Evolutionary conservation across 1,140 invertebrate genomes (phyloP).

Genomic region (Macrotrachela quadricornifera): DNA sequence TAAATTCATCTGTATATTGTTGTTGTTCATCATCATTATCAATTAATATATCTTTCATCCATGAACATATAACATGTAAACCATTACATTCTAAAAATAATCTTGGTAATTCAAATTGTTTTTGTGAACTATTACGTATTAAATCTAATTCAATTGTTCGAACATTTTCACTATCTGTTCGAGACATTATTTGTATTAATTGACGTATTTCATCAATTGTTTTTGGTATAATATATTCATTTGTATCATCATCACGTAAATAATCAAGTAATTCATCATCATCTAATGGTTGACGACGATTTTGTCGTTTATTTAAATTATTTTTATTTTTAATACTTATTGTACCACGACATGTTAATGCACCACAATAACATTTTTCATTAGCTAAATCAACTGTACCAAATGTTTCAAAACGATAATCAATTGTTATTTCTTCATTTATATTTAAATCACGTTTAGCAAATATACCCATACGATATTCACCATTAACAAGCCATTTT

Average conservation of each 20-base stretch:
- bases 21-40: neutral
- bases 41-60: conserved; percentile 49
- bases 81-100: conserved; percentile 86
- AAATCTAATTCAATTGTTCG: neutral
- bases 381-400: conserved; percentile 64
- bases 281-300: neutral
- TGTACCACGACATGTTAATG: conserved; percentile 65
- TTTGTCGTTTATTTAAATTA: conserved; percentile 34
- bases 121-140: neutral
- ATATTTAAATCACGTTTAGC: conserved; percentile 51
- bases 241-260: neutral
- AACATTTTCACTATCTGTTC: neutral
- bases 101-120: conserved; percentile 23
- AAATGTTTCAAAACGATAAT: conserved; percentile 76
- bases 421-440: conserved; percentile 85
- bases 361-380: conserved; percentile 75
- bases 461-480: conserved; percentile 86
- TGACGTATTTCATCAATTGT: neutral
- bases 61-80: conserved; percentile 62
- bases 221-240: neutral
- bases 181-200: neutral
- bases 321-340: conserved; percentile 46
- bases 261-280: conserved; percentile 3
- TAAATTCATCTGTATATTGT: no score
- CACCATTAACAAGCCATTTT: conserved; percentile 95